A percentile compares a stretch with the other conserved stretches of the same genome.
These are phyloP conservation scores for Heliconius aoede DNA, from an alignment of 2,888 invertebrate species.

Conservation along the genomic window DNA sequence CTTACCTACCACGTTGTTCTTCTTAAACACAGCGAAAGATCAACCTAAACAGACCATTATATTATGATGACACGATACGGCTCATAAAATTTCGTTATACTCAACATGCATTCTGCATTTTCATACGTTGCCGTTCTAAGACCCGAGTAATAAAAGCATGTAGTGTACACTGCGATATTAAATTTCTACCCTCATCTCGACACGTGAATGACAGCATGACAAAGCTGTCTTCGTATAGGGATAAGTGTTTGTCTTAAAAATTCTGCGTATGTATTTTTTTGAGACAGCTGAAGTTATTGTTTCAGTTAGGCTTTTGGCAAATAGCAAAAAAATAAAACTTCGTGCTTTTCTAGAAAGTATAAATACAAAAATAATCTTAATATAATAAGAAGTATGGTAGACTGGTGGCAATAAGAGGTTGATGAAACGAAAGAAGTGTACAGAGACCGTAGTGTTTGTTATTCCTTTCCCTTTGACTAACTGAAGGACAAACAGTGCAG, in stretches of 20 bases:
- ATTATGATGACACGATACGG: constrained; percentile 4
- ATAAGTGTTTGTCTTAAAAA: constrained; percentile 18
- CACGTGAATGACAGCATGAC: constrained; percentile 39
- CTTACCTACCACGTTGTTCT: neutral
- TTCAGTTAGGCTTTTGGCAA: neutral
- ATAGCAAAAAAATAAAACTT: neutral
- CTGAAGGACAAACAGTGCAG: no score
- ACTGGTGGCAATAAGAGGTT: neutral
- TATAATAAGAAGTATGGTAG: no score
- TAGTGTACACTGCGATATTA: constrained; percentile 45
- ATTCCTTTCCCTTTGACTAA: no score
- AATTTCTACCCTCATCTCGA: constrained; percentile 44
- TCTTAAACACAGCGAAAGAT: neutral
- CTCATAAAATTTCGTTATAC: constrained; percentile 22
- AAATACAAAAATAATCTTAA: no score
- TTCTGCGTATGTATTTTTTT: neutral
- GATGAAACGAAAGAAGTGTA: neutral
- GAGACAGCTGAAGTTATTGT: neutral
- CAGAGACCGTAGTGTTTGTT: no score
- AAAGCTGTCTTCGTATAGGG: constrained; percentile 33
- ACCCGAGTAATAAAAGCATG: constrained; percentile 42
- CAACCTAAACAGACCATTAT: neutral
- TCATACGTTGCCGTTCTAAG: constrained; percentile 32
- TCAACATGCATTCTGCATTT: constrained; percentile 34
- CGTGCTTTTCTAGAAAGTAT: neutral